phyloP scores from a whole-genome alignment of 1,140 invertebrate species.

The Drosophila oshimai region DNA sequence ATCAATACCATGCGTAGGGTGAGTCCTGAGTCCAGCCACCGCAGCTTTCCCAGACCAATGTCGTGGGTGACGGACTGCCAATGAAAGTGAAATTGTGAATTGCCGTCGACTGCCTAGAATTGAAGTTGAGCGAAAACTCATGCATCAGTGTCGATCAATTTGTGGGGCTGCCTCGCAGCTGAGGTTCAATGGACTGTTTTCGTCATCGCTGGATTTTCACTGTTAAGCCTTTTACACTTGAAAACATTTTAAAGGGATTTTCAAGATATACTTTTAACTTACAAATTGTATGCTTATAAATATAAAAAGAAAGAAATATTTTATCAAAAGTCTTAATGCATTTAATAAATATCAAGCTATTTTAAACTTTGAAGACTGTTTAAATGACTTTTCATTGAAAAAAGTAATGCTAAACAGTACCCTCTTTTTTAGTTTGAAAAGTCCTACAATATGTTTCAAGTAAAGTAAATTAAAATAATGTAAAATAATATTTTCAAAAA shows the following conservation, averaged over 20 bases:
- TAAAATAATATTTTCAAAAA: no score
- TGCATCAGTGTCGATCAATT: slow-evolving; percentile 61
- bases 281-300: no score
- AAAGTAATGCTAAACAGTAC: no score
- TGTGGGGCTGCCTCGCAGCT: slow-evolving; percentile 47
- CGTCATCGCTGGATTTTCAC: neutral
- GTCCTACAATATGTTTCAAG: no score
- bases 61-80: slow-evolving; percentile 57
- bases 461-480: no score
- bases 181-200: slow-evolving; percentile 52
- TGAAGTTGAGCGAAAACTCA: slow-evolving; percentile 57
- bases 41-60: slow-evolving; percentile 48
- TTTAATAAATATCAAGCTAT: neutral
- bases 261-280: no score
- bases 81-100: slow-evolving; percentile 67
- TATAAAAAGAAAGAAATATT: neutral
- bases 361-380: no score
- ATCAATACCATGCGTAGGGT: slow-evolving; percentile 65
- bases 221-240: neutral
- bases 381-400: no score
- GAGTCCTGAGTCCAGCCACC: no score
- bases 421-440: no score
- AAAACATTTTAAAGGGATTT: neutral
- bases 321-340: no score
- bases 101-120: slow-evolving; percentile 29